These are phyloP conservation scores for Anolis carolinensis DNA, from an alignment of 2,113 vertebrate genomes.

Conservation along the genomic window DNA sequence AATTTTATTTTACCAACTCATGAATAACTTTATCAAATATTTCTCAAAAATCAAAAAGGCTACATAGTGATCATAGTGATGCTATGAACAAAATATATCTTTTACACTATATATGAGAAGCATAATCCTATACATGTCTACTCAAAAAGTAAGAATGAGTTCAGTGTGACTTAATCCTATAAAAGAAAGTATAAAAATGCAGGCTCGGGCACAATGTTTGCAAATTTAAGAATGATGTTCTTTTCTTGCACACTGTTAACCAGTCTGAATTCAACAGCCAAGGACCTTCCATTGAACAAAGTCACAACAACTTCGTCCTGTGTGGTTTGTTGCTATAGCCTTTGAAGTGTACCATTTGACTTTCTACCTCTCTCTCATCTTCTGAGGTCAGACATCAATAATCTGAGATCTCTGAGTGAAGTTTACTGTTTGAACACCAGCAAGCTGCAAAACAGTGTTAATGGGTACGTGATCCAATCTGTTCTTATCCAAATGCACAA, in stretches of 20 bases:
- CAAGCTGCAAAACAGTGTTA: constrained; percentile 86
- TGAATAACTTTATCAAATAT: background rate
- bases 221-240: background rate
- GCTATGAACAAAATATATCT: background rate
- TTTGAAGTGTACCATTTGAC: background rate
- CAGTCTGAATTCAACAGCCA: constrained; percentile 1
- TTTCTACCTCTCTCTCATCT: background rate
- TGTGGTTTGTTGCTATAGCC: background rate
- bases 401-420: constrained; percentile 78
- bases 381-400: constrained; percentile 80
- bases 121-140: background rate
- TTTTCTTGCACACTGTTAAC: background rate
- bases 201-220: background rate
- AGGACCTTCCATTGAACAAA: constrained; percentile 23
- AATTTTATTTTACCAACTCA: background rate
- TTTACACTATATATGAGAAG: background rate
- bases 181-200: background rate
- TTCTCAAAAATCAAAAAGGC: background rate
- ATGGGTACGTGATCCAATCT: constrained; percentile 91
- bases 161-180: background rate
- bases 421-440: constrained; percentile 83
- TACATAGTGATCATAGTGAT: background rate
- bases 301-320: background rate
- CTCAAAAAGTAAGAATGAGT: background rate
- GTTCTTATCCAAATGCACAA: constrained; percentile 87